Evolutionary conservation across 1,140 invertebrate genomes (phyloP).

Genomic region (Manduca sexta): DNA sequence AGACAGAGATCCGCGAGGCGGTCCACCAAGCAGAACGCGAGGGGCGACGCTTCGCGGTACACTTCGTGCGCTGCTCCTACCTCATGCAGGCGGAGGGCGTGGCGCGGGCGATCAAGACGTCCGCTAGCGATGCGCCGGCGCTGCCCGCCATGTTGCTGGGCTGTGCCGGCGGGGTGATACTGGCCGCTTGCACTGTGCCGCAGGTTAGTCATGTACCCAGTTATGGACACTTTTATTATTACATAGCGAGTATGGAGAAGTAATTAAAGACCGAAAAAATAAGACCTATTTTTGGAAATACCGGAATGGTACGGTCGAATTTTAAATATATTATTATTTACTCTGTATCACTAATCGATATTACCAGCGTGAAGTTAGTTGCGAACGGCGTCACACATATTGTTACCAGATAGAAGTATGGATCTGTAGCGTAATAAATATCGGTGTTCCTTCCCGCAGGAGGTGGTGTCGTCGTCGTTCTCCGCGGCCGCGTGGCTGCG

Average conservation of each 20-base stretch:
- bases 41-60: conserved; percentile 49
- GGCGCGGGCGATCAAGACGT: conserved; percentile 27
- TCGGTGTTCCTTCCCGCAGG: conserved; percentile 15
- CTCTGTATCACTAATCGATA: no score
- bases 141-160: conserved; percentile 3
- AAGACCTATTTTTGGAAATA: no score
- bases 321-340: no score
- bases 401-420: no score
- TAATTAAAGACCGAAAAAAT: no score
- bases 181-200: conserved; percentile 12
- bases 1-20: conserved; percentile 43
- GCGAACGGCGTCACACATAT: no score
- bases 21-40: conserved; percentile 18
- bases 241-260: no score
- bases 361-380: no score
- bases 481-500: conserved; percentile 47
- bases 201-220: not conserved
- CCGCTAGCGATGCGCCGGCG: no score
- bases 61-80: conserved; percentile 64
- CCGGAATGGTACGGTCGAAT: no score
- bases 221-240: no score
- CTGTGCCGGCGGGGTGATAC: conserved; percentile 1
- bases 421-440: no score
- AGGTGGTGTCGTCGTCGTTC: conserved; percentile 33
- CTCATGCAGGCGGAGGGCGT: conserved; percentile 42